Evolutionary conservation across 2,113 vertebrate genomes (phyloP).

Genomic region (Athene cunicularia): DNA sequence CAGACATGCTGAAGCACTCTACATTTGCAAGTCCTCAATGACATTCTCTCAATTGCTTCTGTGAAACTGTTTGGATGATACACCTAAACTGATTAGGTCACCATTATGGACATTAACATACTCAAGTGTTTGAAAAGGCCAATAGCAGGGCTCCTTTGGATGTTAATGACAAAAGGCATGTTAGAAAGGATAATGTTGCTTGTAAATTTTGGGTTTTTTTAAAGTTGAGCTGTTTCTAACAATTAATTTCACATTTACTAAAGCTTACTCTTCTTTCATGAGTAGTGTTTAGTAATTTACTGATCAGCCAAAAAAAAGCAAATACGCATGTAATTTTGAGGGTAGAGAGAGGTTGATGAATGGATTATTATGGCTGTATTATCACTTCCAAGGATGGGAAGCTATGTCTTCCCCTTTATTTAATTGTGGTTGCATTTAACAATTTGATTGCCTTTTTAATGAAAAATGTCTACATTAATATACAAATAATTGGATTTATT

Average conservation of each 20-base stretch:
- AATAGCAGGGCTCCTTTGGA: background rate
- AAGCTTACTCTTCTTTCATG: background rate
- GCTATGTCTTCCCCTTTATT: background rate
- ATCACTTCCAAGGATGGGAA: background rate
- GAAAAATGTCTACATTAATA: background rate
- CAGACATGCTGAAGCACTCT: constrained; percentile 14
- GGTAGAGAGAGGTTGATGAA: background rate
- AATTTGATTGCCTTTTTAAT: background rate
- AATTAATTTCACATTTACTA: constrained; percentile 31
- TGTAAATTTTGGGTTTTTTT: background rate
- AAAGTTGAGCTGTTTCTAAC: background rate
- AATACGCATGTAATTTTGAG: background rate
- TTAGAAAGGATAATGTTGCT: constrained; percentile 43
- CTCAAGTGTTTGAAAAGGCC: constrained; percentile 44
- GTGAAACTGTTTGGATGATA: constrained; percentile 31
- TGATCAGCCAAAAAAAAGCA: constrained; percentile 32
- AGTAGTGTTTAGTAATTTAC: constrained; percentile 43
- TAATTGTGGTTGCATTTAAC: background rate
- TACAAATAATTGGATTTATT: background rate
- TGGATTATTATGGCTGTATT: background rate
- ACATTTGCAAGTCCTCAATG: constrained; percentile 22
- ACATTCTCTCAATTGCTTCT: constrained; percentile 4
- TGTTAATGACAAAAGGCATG: constrained; percentile 58
- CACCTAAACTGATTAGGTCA: constrained; percentile 54
- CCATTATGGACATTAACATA: constrained; percentile 56